A percentile compares a stretch with the other conserved stretches of the same genome.
phyloP scores from a whole-genome alignment of 1,140 invertebrate genomes.

The Eriosoma lanigerum region DNA sequence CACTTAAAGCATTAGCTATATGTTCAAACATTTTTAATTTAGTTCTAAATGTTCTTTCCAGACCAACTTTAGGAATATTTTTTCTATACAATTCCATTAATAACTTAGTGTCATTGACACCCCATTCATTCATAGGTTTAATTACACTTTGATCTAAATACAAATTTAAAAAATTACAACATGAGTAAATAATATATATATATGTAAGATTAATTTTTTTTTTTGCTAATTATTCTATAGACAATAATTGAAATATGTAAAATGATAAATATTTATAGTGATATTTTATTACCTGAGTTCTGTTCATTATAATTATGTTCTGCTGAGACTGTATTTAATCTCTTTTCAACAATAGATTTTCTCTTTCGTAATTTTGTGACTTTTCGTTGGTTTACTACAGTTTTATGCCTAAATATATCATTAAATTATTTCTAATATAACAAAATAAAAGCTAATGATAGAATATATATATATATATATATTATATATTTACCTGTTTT shows the following conservation, averaged over 20 bases:
- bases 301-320: constrained; percentile 47
- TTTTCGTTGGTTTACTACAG: constrained; percentile 41
- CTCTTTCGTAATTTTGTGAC: constrained; percentile 2
- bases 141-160: not conserved
- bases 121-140: constrained; percentile 34
- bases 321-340: constrained; percentile 31
- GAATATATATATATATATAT: not conserved
- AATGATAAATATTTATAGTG: not conserved
- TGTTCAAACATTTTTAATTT: constrained; percentile 49
- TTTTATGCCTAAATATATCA: constrained; percentile 24
- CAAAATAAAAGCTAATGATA: not conserved
- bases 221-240: not conserved
- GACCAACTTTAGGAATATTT: constrained; percentile 41
- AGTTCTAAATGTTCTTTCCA: constrained; percentile 39
- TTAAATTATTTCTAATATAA: not conserved
- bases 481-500: constrained; percentile 40
- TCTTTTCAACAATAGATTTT: not conserved
- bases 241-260: not conserved
- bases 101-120: constrained; percentile 22
- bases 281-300: not conserved
- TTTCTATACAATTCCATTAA: constrained; percentile 42
- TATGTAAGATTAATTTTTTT: not conserved
- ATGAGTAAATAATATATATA: not conserved
- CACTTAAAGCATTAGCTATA: not conserved
- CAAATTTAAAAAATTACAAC: not conserved